Evolutionary conservation across 2,113 vertebrate species (phyloP), one percentile per base, ranked within the genome.

Genomic region (Orycteropus afer): DNA sequence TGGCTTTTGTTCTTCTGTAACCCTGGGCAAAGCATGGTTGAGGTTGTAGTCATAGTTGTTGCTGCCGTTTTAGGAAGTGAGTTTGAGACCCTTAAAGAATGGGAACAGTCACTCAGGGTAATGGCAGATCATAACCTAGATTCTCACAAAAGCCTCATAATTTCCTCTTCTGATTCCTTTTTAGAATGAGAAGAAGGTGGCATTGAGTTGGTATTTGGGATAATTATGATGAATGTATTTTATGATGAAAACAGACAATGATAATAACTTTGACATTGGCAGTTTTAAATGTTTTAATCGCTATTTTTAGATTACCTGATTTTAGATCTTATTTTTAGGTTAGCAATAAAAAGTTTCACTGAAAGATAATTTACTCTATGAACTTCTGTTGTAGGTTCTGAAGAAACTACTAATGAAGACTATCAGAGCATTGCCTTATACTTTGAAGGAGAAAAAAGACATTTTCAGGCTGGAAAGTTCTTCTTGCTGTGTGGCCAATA

Each of bases 381-480:
- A 91, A 55, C 86, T 6, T 97, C 40, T 97, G 0, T 97, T 97
- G 45, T 97, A 99, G 99, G 99, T 92, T 98, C 99, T 71, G 99
- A 99, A 96, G 97, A 97, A 40, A 98, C 99, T 0, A 99, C 98
- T 27, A 99, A 98, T 93, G 99, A 99, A 96, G 99, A 99, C 95
- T 99, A 99, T 96, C 99, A 99, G 98, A 99, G 99, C 97, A 99
- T 99, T 0, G 99, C 99, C 20, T 98, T 99, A 0, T 99, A 99
- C 98, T 99, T 99, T 97, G 99, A 99, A 97, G 99, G 98, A 93
- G 99, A 99, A 94, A 99, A 99, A 98, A 99, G 99, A 89, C 99
- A 99, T 98, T 98, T 99, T 97, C 99, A 99, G 96, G 99, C 99
- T 40, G 99, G 99, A 61, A 99, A 98, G 95, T 99, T 99, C 98